These are phyloP conservation scores for Leucozona laternaria DNA, from an alignment of 2,888 invertebrate species.

Conservation along the genomic window DNA sequence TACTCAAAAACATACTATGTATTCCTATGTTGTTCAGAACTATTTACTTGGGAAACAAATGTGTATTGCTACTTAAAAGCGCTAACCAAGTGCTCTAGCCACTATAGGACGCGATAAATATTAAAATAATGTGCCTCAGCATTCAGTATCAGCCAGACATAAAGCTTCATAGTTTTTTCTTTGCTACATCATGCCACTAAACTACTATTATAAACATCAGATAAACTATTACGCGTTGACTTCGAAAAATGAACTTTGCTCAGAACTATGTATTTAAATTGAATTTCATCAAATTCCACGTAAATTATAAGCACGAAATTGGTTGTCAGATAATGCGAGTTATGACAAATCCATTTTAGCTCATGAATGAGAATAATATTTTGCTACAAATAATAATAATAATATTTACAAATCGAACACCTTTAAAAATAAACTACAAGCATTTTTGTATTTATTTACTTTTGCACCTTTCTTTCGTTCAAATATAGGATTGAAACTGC, in stretches of 20 bases:
- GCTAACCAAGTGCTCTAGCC: neutral
- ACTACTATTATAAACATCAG: constrained; percentile 1
- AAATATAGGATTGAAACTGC: constrained; percentile 18
- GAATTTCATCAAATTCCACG: constrained; percentile 15
- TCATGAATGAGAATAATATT: constrained; percentile 2
- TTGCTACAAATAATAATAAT: neutral
- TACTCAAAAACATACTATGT: neutral
- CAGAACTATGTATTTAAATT: neutral
- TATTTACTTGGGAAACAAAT: neutral
- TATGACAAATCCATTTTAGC: neutral
- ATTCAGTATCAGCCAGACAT: neutral
- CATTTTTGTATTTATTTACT: constrained; percentile 6
- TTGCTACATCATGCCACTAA: constrained; percentile 2
- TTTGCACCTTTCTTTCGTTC: constrained; percentile 1
- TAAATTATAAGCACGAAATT: neutral
- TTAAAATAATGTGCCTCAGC: neutral
- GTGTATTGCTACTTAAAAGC: neutral
- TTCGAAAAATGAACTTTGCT: constrained; percentile 19
- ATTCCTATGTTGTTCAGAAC: neutral
- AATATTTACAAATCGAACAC: neutral
- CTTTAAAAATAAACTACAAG: neutral
- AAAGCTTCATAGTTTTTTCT: neutral
- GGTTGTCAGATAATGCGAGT: neutral
- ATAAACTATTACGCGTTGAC: constrained; percentile 10
- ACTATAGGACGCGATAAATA: neutral